Evolutionary conservation across 2,888 invertebrate species (phyloP).

Genomic region (Polia nebulosa): DNA sequence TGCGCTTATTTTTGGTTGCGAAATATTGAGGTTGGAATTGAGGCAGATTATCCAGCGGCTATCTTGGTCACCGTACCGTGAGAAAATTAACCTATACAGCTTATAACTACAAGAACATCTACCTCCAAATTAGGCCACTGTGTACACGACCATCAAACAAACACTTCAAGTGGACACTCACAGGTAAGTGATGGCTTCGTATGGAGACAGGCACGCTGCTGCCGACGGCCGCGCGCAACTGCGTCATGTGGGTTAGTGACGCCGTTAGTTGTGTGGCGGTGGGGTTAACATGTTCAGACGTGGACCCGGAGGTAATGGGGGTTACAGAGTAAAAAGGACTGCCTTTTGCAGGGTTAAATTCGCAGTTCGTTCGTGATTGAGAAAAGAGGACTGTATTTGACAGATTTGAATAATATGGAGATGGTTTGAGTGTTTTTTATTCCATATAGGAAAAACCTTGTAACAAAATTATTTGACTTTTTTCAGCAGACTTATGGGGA

Average conservation of each 20-base stretch:
- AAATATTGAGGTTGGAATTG: background rate
- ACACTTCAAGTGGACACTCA: conserved; percentile 73
- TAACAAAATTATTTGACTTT: too few species aligned
- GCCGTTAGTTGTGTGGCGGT: conserved; percentile 49
- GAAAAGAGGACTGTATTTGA: too few species aligned
- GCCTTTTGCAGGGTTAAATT: too few species aligned
- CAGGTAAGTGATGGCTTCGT: conserved; percentile 78
- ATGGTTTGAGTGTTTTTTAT: too few species aligned
- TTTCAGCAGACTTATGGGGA: too few species aligned
- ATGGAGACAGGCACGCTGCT: conserved; percentile 74
- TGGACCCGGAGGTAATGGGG: conserved; percentile 5
- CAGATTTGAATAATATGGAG: too few species aligned
- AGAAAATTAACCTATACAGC: too few species aligned
- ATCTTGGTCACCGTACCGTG: too few species aligned
- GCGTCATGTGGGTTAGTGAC: conserved; percentile 63
- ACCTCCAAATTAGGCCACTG: conserved; percentile 30
- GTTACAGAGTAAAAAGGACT: too few species aligned
- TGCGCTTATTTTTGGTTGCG: background rate
- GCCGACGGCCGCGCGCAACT: conserved; percentile 73
- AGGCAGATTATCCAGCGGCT: too few species aligned
- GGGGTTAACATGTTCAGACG: conserved; percentile 50
- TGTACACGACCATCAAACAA: conserved; percentile 32
- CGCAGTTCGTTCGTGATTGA: too few species aligned
- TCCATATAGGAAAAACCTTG: too few species aligned
- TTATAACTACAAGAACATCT: background rate